A percentile compares a stretch with the other conserved stretches of the same genome.
phyloP scores from a whole-genome alignment of 2,797 vertebrate genomes.

The Hypotaenidia okinawae region DNA sequence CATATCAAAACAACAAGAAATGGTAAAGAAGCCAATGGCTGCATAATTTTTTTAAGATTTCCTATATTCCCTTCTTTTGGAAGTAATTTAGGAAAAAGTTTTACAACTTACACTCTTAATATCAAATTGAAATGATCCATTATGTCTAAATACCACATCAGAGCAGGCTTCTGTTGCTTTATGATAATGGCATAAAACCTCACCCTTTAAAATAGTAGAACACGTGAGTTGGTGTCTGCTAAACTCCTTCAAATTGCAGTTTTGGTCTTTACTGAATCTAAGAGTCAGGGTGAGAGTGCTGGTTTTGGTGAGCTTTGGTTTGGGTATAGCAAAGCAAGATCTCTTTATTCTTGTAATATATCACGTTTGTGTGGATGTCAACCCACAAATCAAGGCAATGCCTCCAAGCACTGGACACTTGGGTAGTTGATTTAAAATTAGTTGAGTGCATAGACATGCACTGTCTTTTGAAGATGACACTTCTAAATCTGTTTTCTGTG shows the following conservation, averaged over 20 bases:
- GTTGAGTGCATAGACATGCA: neutral
- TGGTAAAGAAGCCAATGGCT: neutral
- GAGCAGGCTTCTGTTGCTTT: neutral
- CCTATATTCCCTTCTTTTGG: neutral
- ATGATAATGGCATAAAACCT: neutral
- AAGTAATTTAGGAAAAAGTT: neutral
- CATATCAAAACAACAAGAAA: neutral
- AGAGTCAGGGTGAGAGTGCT: neutral
- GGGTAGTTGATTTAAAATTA: neutral
- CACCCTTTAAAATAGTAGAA: neutral
- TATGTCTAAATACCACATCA: neutral
- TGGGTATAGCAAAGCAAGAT: neutral
- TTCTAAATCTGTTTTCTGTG: neutral
- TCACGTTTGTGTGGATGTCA: neutral
- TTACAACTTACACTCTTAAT: neutral
- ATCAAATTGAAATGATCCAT: neutral
- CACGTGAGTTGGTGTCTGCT: accelerated
- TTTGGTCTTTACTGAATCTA: neutral
- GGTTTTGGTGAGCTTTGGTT: neutral
- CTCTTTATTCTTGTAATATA: neutral
- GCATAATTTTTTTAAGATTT: neutral
- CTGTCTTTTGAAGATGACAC: neutral
- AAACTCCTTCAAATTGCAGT: neutral
- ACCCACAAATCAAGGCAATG: neutral
- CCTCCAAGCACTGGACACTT: neutral